These are phyloP conservation scores for Tachysurus vachellii DNA, from an alignment of 2,113 vertebrate genomes.

Conservation along the genomic window DNA sequence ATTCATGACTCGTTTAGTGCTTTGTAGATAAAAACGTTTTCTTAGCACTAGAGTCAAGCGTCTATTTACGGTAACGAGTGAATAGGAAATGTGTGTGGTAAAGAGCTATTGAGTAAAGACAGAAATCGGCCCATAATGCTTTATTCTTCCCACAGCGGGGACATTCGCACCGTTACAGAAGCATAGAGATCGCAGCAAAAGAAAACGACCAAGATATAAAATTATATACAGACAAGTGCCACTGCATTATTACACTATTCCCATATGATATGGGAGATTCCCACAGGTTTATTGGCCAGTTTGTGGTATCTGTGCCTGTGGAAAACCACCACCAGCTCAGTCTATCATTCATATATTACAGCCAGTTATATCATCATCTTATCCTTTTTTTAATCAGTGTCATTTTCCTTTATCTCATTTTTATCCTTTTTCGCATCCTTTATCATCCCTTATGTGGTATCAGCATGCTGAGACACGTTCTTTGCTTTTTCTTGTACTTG, in stretches of 20 bases:
- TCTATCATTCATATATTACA: not conserved
- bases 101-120: not conserved
- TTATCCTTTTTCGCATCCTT: not conserved
- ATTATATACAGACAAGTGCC: no score
- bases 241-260: no score
- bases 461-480: no score
- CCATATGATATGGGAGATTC: no score
- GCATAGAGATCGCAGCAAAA: no score
- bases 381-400: not conserved
- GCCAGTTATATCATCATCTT: not conserved
- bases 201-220: no score
- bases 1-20: not conserved
- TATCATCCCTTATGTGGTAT: not conserved
- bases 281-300: no score
- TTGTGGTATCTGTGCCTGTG: no score
- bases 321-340: no score
- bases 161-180: no score
- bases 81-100: not conserved
- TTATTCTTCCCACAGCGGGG: not conserved
- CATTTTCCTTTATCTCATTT: not conserved
- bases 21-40: constrained; percentile 2
- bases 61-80: not conserved
- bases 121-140: not conserved
- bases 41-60: constrained; percentile 6
- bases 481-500: not conserved